These are phyloP conservation scores for Donacobius atricapilla DNA, from an alignment of 2,113 vertebrate species.

Conservation along the genomic window DNA sequence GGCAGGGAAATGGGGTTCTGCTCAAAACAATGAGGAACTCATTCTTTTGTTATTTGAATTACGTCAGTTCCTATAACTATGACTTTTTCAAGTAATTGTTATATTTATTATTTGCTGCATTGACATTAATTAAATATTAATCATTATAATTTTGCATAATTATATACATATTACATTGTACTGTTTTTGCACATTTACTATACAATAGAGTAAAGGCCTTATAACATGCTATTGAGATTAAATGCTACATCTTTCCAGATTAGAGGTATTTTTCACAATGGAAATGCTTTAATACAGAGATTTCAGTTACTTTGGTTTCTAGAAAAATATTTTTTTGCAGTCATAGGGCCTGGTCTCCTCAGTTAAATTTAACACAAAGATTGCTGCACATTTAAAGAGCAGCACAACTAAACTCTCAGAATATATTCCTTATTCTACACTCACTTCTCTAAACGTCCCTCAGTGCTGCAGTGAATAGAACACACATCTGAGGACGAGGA, in stretches of 20 bases:
- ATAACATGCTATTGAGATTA: not conserved
- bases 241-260: not conserved
- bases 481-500: not conserved
- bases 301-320: not conserved
- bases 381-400: not conserved
- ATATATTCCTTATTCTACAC: not conserved
- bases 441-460: not conserved
- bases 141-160: not conserved
- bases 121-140: not conserved
- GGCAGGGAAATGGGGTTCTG: not conserved
- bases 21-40: not conserved
- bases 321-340: not conserved
- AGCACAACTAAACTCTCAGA: not conserved
- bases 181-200: not conserved
- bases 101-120: not conserved
- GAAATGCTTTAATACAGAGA: not conserved
- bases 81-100: not conserved
- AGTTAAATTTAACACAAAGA: not conserved
- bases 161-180: not conserved
- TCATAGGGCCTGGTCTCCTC: not conserved
- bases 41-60: not conserved
- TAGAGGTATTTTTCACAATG: not conserved
- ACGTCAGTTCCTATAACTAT: not conserved
- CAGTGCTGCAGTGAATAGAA: not conserved
- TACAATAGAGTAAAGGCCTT: not conserved